Base-by-base conservation (phyloP, 2,888 invertebrate species). In the Rhagophthalmus giganteus region DNA sequence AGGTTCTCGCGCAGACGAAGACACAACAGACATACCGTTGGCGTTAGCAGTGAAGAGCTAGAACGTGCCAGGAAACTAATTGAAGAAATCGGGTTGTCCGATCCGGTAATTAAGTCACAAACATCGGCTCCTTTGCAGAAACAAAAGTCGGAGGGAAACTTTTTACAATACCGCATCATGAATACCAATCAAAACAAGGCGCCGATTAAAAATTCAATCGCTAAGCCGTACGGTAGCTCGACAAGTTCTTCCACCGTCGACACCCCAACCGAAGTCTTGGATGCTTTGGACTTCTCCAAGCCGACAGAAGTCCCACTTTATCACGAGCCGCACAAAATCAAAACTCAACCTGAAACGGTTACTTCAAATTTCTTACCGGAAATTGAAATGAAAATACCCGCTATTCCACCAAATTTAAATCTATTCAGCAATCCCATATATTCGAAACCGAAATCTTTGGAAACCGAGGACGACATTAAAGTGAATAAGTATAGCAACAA, bases 1-100 rank as follows among this genome's bases (percentile, higher is more conserved):
- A 76, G 84, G 14, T 77, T 80, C 55, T 73, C 72, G 1, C 74
- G 80, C 6, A 80, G 84, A 45, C 79, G 81, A 56, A 81, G 87
- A 16, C 82, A 84, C 54, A 81, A 81, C 33, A 76, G 92, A 0
- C 90, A 92, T 71, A 92, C 92, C 0, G 88, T 92, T 12, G 90
- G 89, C 33, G 91, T 92, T 10, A 89, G 88, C 26, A 81, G 82
- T 31, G 90, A 89, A 68, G 92, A 92, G 66, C 74, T 92, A 14
- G 88, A 86, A 1, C 84, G 86, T 62, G 92, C 92, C 0, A 79
- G 91, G 32, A 82, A 85, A 47, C 81, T 88, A 66, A 82, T 90
- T 59, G 87, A 89, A 71, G 83, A 85, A 62, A 80, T 80, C 68
- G 72, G 78, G 2, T 67, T 79, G 33, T 72, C 76, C 46, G 77